A percentile compares a stretch with the other conserved stretches of the same genome.
Evolutionary conservation across 2,888 invertebrate species (phyloP).

Genomic region (Phymatocera aterrima): DNA sequence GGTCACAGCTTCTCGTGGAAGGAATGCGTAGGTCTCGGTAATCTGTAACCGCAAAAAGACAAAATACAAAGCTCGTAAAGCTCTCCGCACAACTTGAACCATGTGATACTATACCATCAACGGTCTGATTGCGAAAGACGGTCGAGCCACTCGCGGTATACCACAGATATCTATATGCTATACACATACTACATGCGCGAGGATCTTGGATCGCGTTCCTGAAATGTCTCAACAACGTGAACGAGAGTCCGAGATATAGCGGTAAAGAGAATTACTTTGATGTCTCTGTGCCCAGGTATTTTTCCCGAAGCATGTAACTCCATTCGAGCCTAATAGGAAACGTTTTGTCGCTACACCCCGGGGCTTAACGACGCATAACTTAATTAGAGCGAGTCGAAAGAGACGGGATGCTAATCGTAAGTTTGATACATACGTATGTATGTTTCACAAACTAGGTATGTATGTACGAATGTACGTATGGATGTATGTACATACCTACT

Average conservation of each 20-base stretch:
- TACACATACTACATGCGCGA: neutral
- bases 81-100: neutral
- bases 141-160: neutral
- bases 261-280: constrained; percentile 59
- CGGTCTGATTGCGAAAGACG: constrained; percentile 19
- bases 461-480: neutral
- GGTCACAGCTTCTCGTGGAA: constrained; percentile 97
- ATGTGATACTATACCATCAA: neutral
- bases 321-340: constrained; percentile 67
- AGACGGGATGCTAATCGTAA: constrained; percentile 53
- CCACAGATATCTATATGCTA: neutral
- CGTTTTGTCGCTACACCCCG: constrained; percentile 60
- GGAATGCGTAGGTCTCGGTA: constrained; percentile 96
- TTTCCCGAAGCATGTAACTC: constrained; percentile 60
- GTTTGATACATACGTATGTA: constrained; percentile 26
- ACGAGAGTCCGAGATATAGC: neutral
- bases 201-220: constrained; percentile 34
- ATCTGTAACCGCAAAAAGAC: constrained; percentile 82
- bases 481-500: neutral
- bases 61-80: constrained; percentile 13
- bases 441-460: too few relatives aligned
- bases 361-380: constrained; percentile 66
- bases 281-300: constrained; percentile 60
- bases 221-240: constrained; percentile 1
- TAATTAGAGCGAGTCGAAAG: constrained; percentile 62